Evolutionary conservation across 2,888 invertebrate genomes (phyloP).

Genomic region (Mythimna vitellina): DNA sequence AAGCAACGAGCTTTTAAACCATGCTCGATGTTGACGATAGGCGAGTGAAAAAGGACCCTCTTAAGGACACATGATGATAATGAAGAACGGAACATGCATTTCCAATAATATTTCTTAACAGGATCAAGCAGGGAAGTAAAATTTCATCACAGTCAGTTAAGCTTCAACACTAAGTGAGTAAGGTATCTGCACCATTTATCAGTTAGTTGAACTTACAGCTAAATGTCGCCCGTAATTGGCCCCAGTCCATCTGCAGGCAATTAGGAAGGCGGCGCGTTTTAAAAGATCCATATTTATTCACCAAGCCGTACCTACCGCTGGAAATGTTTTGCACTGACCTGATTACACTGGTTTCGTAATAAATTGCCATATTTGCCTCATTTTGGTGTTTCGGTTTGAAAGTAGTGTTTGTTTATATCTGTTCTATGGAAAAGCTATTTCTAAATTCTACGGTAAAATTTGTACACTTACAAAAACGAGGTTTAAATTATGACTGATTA

Average conservation of each 20-base stretch:
- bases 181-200: constrained; percentile 82
- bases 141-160: constrained; percentile 72
- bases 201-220: constrained; percentile 75
- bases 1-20: too few relatives aligned
- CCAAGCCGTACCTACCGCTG: constrained; percentile 70
- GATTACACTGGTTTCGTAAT: constrained; percentile 75
- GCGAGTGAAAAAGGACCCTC: too few relatives aligned
- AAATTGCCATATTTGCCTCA: constrained; percentile 58
- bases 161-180: constrained; percentile 67
- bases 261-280: constrained; percentile 85
- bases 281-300: constrained; percentile 88
- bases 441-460: background rate
- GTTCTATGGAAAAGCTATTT: background rate
- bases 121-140: background rate
- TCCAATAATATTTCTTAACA: background rate
- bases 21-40: too few relatives aligned
- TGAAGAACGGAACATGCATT: background rate
- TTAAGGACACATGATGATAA: background rate
- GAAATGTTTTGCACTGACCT: constrained; percentile 73
- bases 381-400: constrained; percentile 53
- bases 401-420: constrained; percentile 9
- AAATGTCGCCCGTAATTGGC: constrained; percentile 87
- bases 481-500: background rate
- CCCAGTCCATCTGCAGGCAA: constrained; percentile 88
- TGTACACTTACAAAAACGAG: background rate